Evolutionary conservation across 2,113 vertebrate species (phyloP), one percentile per base, ranked within the genome.

Genomic region (Columba janthina): DNA sequence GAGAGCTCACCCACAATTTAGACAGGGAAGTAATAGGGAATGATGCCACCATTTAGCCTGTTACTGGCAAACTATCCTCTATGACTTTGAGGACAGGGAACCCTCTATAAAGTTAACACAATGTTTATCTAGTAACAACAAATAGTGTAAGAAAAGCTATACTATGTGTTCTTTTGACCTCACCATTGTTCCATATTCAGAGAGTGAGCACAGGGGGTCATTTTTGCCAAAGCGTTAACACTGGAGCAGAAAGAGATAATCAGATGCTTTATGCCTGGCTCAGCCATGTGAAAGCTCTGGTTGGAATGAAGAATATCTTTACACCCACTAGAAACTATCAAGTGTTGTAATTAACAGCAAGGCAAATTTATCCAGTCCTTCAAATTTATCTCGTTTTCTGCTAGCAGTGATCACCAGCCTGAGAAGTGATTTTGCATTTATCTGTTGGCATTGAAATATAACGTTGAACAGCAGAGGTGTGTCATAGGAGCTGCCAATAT

Each of bases 291-390:
- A 80, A 91, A 85, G 56, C 67, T 77, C 42, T 71, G 56, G 29
- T 90, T 38, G 42, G 51, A 93, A 77, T 64, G 32, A 93, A 64
- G 72, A 71, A 12, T n/a, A 15, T 73, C 38, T 85, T 90, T 73
- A 80, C 67, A 90, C 64, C 78, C 38, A 34, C 90, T 93, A 2
- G 62, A 86, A 96, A 77, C 42, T 44, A 91, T 19, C 65, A 38
- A 77, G 54, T 70, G 40, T 34, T 82, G 46, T 51, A 69, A 80
- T 77, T 90, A 93, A 42, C 32, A 64, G 56, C 56, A 64, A 85
- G 48, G 50, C 26, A 92, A 81, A 86, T 95, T 74, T 91, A 44
- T 85, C 88, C 83, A 83, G 64, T 70, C 82, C 60, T 86, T 89
- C 80, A 80, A 76, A 48, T 71, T 70, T 90, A 56, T 21, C 73